Evolutionary conservation across 2,113 vertebrate genomes (phyloP), one percentile per base, ranked within the genome.

Genomic region (Trematomus loennbergii): DNA sequence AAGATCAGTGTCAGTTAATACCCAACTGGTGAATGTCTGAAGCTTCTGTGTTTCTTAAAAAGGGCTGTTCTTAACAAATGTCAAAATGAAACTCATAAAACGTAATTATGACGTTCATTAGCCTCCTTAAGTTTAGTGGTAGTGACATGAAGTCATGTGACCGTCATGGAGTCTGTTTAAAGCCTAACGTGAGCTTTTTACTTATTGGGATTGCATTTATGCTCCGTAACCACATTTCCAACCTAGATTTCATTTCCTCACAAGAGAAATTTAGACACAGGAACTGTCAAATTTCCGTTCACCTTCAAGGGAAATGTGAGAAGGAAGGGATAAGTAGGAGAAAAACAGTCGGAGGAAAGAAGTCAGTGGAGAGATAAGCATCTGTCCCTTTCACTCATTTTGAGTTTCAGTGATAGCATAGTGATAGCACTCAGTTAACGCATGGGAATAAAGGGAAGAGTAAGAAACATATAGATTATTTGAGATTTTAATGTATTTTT

Each of bases 341-440:
- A 49, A 20, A 81, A 59, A 62, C 15, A 43, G 22, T 64, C 57
- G 65, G 63, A 69, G 63, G 40, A 72, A 62, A 48, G 13, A 20
- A 25, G 66, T 58, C 55, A 48, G 66, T 2, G 17, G 59, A 20
- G 1, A 55, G 59, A 71, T 50, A 62, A 55, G 59, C 52, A 60
- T 60, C 65, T 46, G 66, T 72, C 67, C 68, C 59, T 65, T 72
- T 55, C 45, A 68, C 64, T 82, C 46, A 75, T 20, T 63, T n/a
- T 59, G 46, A 86, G 75, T 63, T 53, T 10, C 49, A 54, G 29
- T 68, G n/a, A n/a, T n/a, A n/a, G 1, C 60, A 57, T 29, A 52
- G n/a, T 3, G 18, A 50, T n/a, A 3, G 9, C 53, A 5, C 12
- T 68, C 54, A 8, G 11, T 61, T 10, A 22, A 40, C 16, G 43